Conservation (phyloP, 2,888 invertebrate species). For the Stenodera caucasica region DNA sequence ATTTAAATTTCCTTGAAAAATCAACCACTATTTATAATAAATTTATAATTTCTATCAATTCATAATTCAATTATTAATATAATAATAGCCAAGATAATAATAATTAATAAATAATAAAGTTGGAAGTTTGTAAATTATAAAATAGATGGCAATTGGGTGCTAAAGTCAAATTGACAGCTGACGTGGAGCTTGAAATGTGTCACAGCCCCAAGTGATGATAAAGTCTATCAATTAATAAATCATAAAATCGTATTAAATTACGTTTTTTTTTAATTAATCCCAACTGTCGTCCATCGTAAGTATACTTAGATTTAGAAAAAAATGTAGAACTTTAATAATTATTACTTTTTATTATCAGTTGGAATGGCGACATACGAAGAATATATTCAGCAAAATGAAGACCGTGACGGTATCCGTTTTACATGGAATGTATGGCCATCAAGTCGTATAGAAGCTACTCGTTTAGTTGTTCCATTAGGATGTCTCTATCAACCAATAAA, state of each 20-base stretch:
- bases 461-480: constrained; percentile 93
- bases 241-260: not conserved
- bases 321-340: not conserved
- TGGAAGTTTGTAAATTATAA: not conserved
- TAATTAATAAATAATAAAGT: not conserved
- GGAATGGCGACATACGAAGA: constrained; percentile 89
- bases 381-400: constrained; percentile 97
- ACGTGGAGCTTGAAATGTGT: constrained; percentile 25
- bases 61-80: not conserved
- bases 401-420: constrained; percentile 93
- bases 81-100: too few relatives aligned
- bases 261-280: not conserved
- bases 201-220: not conserved
- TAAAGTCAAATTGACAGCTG: constrained; percentile 16
- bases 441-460: constrained; percentile 92
- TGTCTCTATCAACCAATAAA: constrained; percentile 96
- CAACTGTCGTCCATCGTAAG: not conserved
- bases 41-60: too few relatives aligned
- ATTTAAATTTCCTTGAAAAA: too few relatives aligned
- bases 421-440: constrained; percentile 99
- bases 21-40: too few relatives aligned
- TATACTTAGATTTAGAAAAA: not conserved
- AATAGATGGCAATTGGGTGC: not conserved
- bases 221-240: constrained; percentile 12
- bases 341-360: not conserved